A percentile compares a stretch with the other conserved stretches of the same genome.
These are phyloP conservation scores for Vireo griseus DNA, from an alignment of 2,797 vertebrate genomes.

Conservation along the genomic window DNA sequence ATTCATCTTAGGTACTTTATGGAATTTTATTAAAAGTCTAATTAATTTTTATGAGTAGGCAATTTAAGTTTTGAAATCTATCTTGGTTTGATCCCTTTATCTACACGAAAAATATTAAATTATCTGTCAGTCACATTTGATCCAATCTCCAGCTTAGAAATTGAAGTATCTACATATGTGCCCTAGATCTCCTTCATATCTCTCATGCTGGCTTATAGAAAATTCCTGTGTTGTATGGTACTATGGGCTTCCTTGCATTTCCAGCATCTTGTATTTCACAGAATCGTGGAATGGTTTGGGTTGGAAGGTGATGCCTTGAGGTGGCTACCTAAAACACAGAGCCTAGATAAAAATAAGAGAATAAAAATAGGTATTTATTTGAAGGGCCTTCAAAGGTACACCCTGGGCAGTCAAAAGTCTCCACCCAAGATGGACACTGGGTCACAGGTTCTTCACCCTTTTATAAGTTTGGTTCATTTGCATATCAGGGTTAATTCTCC, in stretches of 20 bases:
- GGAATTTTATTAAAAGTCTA: background rate
- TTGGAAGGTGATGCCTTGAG: background rate
- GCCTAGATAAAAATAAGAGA: too few species aligned
- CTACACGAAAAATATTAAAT: background rate
- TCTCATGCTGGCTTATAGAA: background rate
- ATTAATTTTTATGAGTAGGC: background rate
- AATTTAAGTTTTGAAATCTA: background rate
- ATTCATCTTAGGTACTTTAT: background rate
- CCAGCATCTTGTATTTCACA: background rate
- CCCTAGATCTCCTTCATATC: background rate
- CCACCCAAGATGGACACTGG: too few species aligned
- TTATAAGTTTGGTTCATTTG: too few species aligned
- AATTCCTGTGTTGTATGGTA: background rate
- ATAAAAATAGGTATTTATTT: too few species aligned
- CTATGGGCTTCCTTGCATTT: background rate
- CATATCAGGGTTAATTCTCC: too few species aligned
- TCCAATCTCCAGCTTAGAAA: background rate
- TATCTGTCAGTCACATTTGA: background rate
- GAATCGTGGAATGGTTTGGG: background rate
- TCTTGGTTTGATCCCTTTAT: background rate
- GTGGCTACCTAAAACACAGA: too few species aligned
- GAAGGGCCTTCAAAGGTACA: too few species aligned
- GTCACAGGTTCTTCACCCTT: too few species aligned
- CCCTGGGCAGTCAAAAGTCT: too few species aligned
- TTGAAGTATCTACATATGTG: background rate